These are phyloP conservation scores for Drosophila mauritiana DNA, from an alignment of 1,140 invertebrate genomes.

Conservation along the genomic window DNA sequence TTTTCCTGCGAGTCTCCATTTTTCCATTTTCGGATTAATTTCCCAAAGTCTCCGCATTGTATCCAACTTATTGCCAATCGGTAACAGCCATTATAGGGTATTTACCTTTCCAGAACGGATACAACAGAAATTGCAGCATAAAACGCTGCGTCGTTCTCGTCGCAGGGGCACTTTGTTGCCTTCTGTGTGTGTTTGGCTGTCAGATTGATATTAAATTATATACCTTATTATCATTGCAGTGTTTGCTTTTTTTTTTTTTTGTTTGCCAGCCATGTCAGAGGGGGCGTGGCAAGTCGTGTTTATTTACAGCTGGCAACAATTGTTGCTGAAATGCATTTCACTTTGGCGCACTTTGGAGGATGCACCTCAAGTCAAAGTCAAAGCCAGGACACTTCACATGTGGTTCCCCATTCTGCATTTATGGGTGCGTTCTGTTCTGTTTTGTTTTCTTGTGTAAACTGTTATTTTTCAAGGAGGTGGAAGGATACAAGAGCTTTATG, in stretches of 20 bases:
- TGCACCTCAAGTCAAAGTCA: conserved; percentile 66
- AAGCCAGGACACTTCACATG: conserved; percentile 72
- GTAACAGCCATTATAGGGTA: conserved; percentile 28
- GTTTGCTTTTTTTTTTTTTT: conserved; percentile 33
- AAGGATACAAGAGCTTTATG: conserved; percentile 54
- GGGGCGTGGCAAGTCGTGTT: conserved; percentile 69
- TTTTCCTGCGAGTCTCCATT: too few relatives aligned
- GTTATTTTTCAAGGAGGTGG: conserved; percentile 62
- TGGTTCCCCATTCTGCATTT: conserved; percentile 37
- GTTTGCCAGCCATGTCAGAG: conserved; percentile 28
- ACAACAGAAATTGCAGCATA: conserved; percentile 59
- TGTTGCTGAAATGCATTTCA: conserved; percentile 79
- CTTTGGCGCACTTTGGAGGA: conserved; percentile 47
- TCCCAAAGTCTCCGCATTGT: not conserved
- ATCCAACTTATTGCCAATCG: conserved; percentile 4
- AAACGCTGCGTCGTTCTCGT: conserved; percentile 49
- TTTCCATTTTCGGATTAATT: conserved; percentile 11
- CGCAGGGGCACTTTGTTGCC: conserved; percentile 72
- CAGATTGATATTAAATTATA: conserved; percentile 83
- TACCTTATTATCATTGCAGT: conserved; percentile 79
- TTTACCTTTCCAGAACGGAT: conserved; percentile 19
- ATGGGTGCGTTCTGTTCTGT: conserved; percentile 41
- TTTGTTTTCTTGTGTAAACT: conserved; percentile 77
- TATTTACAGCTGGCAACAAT: conserved; percentile 82
- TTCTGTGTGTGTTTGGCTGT: conserved; percentile 63